Evolutionary conservation across 2,888 invertebrate species (phyloP), one percentile per base, ranked within the genome.

Genomic region (Smittia sp.): DNA sequence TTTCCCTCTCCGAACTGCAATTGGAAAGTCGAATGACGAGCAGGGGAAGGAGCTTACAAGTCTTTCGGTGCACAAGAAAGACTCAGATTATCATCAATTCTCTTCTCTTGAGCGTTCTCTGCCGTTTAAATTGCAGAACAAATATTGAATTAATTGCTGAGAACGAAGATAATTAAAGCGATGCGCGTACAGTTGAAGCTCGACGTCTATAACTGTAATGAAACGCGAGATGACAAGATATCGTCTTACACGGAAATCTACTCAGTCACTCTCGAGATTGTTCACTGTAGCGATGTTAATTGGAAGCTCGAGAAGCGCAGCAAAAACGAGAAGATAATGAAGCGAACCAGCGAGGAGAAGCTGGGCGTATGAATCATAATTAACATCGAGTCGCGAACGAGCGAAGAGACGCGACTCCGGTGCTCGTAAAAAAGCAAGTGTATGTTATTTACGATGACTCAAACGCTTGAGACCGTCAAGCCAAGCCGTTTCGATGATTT

Each of bases 91-190:
- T 62, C 62, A 62, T 62, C 24, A 62, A n/a, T 62, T 22, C 52
- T 52, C 15, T 3, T 52, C n/a, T n/a, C n/a, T n/a, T n/a, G n/a
- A n/a, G n/a, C 62, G 62, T 62, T 62, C 20, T 62, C 22, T 62
- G 24, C 24, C 62, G 18, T 22, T 62, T 62, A n/a, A 62, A 62
- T 62, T 62, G 62, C 62, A 62, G 62, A 62, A 62, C 62, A 62
- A 62, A 62, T 62, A 62, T 62, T 62, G 62, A 22, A 22, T 62
- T 62, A 62, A 62, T 62, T 62, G 62, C 62, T 18, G 62, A 62
- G 62, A 62, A 62, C 3, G 20, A 22, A 62, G 22, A 62, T 62
- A 62, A 62, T 52, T 52, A 11, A 52, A 52, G 52, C 6, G 62
- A 6, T 62, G 7, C 7, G 18, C 18, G 6, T 62, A 62, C 62